Evolutionary conservation across 2,888 invertebrate genomes (phyloP).

Genomic region (Hypsopygia costalis): DNA sequence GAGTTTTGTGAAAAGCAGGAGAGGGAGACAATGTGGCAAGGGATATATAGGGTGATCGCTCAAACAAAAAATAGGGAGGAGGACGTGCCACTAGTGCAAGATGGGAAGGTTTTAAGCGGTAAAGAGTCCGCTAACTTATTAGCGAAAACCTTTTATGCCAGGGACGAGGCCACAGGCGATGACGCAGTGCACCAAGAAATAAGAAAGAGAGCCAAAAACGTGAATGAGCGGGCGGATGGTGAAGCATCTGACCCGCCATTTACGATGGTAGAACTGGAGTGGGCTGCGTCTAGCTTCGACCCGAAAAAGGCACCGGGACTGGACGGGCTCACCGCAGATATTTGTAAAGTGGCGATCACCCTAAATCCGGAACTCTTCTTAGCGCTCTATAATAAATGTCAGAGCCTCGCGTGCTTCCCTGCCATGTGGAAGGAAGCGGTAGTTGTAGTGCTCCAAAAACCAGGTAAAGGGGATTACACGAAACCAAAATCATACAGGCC

Average conservation of each 20-base stretch:
- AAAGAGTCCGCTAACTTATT: too few relatives aligned
- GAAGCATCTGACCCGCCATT: neutral
- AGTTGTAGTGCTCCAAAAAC: too few relatives aligned
- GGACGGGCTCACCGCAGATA: neutral
- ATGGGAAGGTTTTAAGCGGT: constrained; percentile 3
- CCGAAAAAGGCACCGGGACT: too few relatives aligned
- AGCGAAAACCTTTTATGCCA: constrained; percentile 9
- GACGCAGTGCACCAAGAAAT: neutral
- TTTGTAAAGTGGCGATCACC: neutral
- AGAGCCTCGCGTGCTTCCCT: neutral
- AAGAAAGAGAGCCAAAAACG: neutral
- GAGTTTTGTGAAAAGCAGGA: too few relatives aligned
- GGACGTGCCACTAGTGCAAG: constrained; percentile 1
- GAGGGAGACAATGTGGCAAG: too few relatives aligned
- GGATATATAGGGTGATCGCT: constrained; percentile 12
- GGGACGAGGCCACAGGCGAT: neutral
- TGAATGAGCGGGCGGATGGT: neutral
- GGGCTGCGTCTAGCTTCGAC: too few relatives aligned
- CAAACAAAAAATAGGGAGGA: too few relatives aligned
- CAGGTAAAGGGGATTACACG: too few relatives aligned
- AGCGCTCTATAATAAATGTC: neutral
- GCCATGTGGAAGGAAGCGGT: neutral
- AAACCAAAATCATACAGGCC: neutral
- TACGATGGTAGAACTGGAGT: neutral
- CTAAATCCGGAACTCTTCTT: neutral